Conservation (phyloP, 1,140 invertebrate genomes). For the Cydia strobilella region DNA sequence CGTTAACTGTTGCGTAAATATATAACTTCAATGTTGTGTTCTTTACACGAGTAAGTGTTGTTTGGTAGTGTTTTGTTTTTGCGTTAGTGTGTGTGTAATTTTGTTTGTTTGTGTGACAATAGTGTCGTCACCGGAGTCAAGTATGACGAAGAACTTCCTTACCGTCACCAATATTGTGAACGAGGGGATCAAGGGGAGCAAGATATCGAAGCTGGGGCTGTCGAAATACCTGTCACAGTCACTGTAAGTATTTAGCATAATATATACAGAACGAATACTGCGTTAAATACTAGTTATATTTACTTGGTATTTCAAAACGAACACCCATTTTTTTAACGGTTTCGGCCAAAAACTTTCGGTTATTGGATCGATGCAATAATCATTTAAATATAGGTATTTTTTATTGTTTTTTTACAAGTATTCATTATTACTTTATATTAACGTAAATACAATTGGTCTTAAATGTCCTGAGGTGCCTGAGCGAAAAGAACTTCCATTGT, state of each 20-base stretch:
- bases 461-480: too few species aligned
- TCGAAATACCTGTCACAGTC: conserved; percentile 87
- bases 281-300: too few species aligned
- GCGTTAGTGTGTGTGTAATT: conserved; percentile 40
- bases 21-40: conserved; percentile 62
- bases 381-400: too few species aligned
- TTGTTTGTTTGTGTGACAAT: conserved; percentile 53
- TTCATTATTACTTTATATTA: too few species aligned
- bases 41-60: conserved; percentile 61
- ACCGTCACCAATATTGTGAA: conserved; percentile 83
- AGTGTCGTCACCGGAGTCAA: conserved; percentile 72
- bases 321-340: too few species aligned
- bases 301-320: too few species aligned
- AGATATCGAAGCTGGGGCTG: conserved; percentile 85
- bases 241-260: conserved; percentile 82
- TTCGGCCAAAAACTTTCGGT: too few species aligned
- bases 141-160: conserved; percentile 79
- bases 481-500: too few species aligned
- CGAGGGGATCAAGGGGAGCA: conserved; percentile 86
- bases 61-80: conserved; percentile 37
- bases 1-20: conserved; percentile 65
- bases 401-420: too few species aligned
- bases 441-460: too few species aligned
- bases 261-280: neutral
- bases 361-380: too few species aligned